Percentiles rank a stretch among this genome's conserved stretches.
Conservation (phyloP, 1,140 invertebrate species). For the Sarcophaga peregrina region DNA sequence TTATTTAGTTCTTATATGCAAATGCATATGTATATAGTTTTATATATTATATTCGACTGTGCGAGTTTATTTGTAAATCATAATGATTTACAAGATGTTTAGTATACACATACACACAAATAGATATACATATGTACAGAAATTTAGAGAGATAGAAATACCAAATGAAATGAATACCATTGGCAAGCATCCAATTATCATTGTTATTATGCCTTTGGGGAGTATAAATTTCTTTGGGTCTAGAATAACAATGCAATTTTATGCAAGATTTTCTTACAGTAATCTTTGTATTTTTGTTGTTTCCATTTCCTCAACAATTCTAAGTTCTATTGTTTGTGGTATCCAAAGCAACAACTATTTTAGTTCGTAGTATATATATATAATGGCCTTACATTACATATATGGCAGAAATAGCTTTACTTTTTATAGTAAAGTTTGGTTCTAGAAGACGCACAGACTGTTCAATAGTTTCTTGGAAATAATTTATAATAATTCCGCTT, state of each 20-base stretch:
- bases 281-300: background rate
- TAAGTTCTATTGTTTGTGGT: background rate
- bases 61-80: no score
- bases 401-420: no score
- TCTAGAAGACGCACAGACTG: no score
- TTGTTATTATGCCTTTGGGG: conserved; percentile 36
- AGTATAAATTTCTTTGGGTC: conserved; percentile 33
- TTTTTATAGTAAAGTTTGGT: no score
- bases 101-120: background rate
- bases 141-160: background rate
- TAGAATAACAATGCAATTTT: conserved; percentile 39
- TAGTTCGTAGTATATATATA: background rate
- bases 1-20: no score
- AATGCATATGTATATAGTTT: no score
- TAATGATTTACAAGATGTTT: background rate
- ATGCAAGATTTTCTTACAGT: background rate
- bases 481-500: no score
- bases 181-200: conserved; percentile 38
- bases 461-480: no score
- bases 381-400: no score
- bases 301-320: background rate
- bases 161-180: conserved; percentile 37
- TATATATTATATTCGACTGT: no score
- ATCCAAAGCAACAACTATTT: conserved; percentile 34
- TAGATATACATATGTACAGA: background rate